These are phyloP conservation scores for Antedon mediterranea DNA, from an alignment of 53 echinoderm and acorn worm genomes.

Conservation along the genomic window DNA sequence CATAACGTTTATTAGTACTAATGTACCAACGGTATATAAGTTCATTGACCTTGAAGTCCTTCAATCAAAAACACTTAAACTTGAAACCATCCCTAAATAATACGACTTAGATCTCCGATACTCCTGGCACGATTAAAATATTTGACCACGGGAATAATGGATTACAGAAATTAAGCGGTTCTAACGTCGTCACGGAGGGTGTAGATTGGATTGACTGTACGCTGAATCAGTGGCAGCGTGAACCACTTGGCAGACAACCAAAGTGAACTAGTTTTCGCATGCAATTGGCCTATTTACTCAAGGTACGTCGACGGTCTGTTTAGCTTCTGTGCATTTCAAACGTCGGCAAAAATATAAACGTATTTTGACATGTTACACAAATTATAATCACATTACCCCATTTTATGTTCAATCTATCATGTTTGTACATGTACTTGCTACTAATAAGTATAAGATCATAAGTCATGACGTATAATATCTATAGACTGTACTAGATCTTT, in stretches of 20 bases:
- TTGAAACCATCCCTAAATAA: background rate
- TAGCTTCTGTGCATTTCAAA: background rate
- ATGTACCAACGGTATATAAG: background rate
- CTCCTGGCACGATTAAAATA: background rate
- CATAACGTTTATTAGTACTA: background rate
- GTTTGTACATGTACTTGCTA: background rate
- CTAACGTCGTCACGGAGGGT: background rate
- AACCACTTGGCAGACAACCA: background rate
- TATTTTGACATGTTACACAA: slow-evolving; percentile 1
- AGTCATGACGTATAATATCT: background rate
- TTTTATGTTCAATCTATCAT: background rate
- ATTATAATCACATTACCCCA: background rate
- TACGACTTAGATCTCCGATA: background rate
- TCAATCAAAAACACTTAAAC: background rate
- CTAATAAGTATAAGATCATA: background rate
- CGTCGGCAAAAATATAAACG: background rate
- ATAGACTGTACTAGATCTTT: background rate
- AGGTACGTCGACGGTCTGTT: background rate
- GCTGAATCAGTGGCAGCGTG: background rate
- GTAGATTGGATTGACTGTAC: background rate
- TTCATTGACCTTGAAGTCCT: background rate
- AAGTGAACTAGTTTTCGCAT: background rate
- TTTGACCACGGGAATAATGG: background rate
- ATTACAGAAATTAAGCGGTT: background rate
- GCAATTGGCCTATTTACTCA: background rate